Evolutionary conservation across 2,113 vertebrate genomes (phyloP).

Genomic region (Ciconia stormi): DNA sequence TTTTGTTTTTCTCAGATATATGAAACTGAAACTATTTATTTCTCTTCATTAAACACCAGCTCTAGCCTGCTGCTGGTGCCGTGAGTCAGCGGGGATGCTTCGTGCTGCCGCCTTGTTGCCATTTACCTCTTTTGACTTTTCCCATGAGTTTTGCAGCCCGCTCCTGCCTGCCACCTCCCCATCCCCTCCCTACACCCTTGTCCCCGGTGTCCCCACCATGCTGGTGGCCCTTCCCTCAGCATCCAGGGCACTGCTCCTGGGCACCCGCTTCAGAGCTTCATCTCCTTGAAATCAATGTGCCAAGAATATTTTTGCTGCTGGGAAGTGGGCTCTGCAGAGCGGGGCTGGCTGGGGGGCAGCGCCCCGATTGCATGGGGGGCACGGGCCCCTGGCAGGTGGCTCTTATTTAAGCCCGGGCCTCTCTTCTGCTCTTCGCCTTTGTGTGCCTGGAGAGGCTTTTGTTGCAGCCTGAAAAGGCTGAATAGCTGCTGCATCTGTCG

Average conservation of each 20-base stretch:
- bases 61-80: neutral
- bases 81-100: neutral
- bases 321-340: neutral
- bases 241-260: neutral
- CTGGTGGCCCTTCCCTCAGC: neutral
- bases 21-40: neutral
- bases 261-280: rapidly evolving
- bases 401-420: constrained; percentile 51
- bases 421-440: constrained; percentile 69
- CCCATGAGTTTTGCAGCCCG: neutral
- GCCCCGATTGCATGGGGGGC: neutral
- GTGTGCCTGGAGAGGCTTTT: constrained; percentile 75
- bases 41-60: neutral
- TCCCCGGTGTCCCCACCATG: rapidly evolving
- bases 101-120: neutral
- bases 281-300: neutral
- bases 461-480: constrained; percentile 74
- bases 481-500: constrained; percentile 81
- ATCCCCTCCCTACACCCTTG: neutral
- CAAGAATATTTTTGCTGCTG: neutral
- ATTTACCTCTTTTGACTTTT: constrained; percentile 16
- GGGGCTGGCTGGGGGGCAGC: neutral
- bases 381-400: constrained; percentile 71
- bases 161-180: rapidly evolving
- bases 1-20: neutral